Evolutionary conservation across 92 coral and sea anemone species (phyloP), one percentile per base, ranked within the genome.

Genomic region (Actinostola sp.): DNA sequence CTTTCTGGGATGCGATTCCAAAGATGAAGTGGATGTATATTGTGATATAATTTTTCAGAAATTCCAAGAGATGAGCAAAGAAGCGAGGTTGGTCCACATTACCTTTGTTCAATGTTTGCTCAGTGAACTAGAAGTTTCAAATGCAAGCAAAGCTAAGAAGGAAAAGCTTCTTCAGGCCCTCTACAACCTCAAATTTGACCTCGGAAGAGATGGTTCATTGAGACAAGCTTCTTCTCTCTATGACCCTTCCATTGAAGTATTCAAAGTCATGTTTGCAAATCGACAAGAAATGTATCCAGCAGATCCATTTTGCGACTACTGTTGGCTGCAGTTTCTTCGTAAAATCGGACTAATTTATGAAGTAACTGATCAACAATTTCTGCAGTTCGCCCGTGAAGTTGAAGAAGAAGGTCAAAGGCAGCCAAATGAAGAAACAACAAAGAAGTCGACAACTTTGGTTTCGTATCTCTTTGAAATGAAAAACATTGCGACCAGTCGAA

Each of bases 241-340:
- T 39, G 89, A 88, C 25, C 89, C 96, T 45, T 23, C 17, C 0
- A 65, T 62, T 54, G 17, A 36, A n/a, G 96, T 89, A 16, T 89
- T 85, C 66, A n/a, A 44, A 5, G 78, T 50, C 2, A 78, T 89
- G 88, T 55, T 89, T 2, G 38, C 8, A 11, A 48, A 61, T 20
- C 24, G 71, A 15, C 36, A 61, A 60, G 75, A 74, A 10, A 12
- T 33, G 67, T 81, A 85, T 59, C 94, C 94, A 6, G 81, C 82
- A 31, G 24, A 54, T 24, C 85, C 88, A 27, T 89, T 89, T 45
- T 29, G 75, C 12, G 60, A 63, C 0, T 19, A 42, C 0, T 41
- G 71, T 0, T 89, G 95, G 95, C 50, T 82, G 24, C 42, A 52
- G 7, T 82, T 89, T 71, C 68, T 89, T 43, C 45, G 60, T 3